phyloP scores from a whole-genome alignment of 2,888 invertebrate species.

The Acholoe squamosa region DNA sequence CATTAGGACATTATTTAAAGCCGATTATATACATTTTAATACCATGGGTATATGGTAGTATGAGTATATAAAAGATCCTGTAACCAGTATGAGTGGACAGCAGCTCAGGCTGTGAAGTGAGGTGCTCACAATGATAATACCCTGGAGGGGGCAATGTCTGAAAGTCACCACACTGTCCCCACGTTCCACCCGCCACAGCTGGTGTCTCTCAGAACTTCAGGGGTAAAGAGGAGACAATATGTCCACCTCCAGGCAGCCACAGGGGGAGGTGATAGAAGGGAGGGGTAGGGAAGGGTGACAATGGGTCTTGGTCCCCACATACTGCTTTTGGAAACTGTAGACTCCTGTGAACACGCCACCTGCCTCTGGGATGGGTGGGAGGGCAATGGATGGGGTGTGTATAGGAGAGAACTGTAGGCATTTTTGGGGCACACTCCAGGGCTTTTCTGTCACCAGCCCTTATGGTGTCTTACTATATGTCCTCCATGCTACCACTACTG shows the following conservation, averaged over 20 bases:
- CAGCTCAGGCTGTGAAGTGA: no score
- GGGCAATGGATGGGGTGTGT: no score
- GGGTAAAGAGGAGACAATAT: constrained; percentile 20
- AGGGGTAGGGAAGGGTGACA: not conserved
- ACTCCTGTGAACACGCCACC: constrained; percentile 22
- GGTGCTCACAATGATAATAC: not conserved
- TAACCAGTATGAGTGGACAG: no score
- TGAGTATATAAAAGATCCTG: no score
- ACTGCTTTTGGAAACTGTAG: constrained; percentile 22
- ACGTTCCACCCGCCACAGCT: constrained; percentile 9
- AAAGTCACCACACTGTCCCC: not conserved
- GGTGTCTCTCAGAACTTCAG: not conserved
- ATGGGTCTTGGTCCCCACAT: constrained; percentile 20
- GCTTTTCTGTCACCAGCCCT: not conserved
- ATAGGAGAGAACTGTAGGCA: no score
- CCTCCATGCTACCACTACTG: not conserved
- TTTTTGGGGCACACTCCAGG: no score
- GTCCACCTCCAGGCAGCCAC: not conserved
- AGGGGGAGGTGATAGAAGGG: not conserved
- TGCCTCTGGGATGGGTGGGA: not conserved
- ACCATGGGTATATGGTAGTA: no score
- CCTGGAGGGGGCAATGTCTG: not conserved
- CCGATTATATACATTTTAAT: no score
- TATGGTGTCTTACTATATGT: not conserved
- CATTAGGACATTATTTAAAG: no score